phyloP scores from a whole-genome alignment of 2,888 invertebrate species.

The Drosophila melanocephala region DNA sequence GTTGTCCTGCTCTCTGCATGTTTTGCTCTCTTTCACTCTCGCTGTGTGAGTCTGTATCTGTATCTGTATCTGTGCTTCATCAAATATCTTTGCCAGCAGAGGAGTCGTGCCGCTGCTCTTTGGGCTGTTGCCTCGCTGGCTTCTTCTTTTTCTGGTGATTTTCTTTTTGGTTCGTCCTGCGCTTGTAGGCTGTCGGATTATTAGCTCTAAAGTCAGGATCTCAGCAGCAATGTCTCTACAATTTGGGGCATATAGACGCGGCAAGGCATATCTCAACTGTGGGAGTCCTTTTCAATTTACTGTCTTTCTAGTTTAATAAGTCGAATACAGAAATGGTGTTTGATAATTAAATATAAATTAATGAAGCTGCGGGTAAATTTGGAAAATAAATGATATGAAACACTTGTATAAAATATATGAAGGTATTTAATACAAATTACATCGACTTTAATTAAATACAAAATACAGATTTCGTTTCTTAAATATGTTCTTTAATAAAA shows the following conservation, averaged over 20 bases:
- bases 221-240: conserved; percentile 58
- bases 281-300: background rate
- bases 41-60: conserved; percentile 16
- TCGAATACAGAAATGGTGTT: background rate
- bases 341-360: background rate
- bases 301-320: background rate
- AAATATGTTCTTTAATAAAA: background rate
- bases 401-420: background rate
- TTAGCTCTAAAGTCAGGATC: conserved; percentile 82
- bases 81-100: conserved; percentile 64
- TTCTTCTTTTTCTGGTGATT: conserved; percentile 45
- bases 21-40: conserved; percentile 31
- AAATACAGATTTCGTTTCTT: background rate
- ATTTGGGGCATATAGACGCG: conserved; percentile 43
- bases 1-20: conserved; percentile 51
- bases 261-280: background rate
- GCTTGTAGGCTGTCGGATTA: conserved; percentile 81
- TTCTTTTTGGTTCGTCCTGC: conserved; percentile 58
- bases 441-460: background rate
- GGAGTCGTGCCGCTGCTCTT: conserved; percentile 41
- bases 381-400: background rate
- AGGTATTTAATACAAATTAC: background rate
- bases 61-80: conserved; percentile 44
- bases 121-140: conserved; percentile 51
- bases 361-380: background rate